Evolutionary conservation across 2,113 vertebrate genomes (phyloP), one percentile per base, ranked within the genome.

Genomic region (Leptobrachium ailaonicum): DNA sequence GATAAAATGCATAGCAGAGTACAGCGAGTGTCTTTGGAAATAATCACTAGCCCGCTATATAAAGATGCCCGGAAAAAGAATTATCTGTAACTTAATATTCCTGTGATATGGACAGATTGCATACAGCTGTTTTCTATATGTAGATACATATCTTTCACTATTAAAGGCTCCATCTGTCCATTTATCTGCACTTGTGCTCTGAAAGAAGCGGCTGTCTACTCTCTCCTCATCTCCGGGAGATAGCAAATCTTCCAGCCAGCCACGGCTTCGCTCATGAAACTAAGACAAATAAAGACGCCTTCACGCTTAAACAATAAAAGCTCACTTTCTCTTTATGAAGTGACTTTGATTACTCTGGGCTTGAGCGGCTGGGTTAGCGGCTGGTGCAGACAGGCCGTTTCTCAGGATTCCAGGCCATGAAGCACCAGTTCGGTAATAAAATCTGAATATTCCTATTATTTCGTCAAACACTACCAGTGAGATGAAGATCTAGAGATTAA

Each of bases 41-140:
- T 47, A 79, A 75, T 81, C 71, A 47, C 64, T 20, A 67, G 64
- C 56, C 40, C 53, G 56, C 66, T 62, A 69, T 81, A 75, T n/a
- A 53, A 75, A 69, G 53, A 68, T 44, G 67, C 20, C 71, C 40
- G 20, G 72, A 50, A 50, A 67, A 74, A 47, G 41, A 69, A 81
- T 75, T 68, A 81, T 75, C 72, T 69, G 79, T 81, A 75, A 81
- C 71, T 74, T 81, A 81, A 81, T 81, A 81, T 81, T 75, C 71
- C 44, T 81, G 79, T 69, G 71, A 81, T 81, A 69, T 44, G 78
- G 79, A 75, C 79, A 69, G 71, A 81, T 81, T 73, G 54, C 73
- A 68, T 81, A 81, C 79, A 81, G 79, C 66, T 69, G 71, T 74
- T 81, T 66, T 60, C 64, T 81, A 69, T 81, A 75, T 81, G 79